phyloP scores from a whole-genome alignment of 1,140 invertebrate species.

The Gyrodactylus salaris region DNA sequence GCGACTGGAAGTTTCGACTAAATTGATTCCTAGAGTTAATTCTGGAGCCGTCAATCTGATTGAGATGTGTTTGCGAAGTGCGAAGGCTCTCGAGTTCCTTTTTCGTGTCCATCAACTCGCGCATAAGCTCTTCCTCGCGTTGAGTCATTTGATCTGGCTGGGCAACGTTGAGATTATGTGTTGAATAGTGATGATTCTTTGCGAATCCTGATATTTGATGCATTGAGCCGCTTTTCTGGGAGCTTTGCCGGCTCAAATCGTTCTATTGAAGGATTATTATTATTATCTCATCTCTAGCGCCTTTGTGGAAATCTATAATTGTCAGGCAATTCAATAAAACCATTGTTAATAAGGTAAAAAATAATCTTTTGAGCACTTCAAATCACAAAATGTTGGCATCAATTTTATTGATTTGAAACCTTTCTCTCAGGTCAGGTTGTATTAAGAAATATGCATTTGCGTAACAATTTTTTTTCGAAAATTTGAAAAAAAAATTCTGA shows the following conservation, averaged over 20 bases:
- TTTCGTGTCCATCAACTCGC: neutral
- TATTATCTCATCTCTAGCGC: no score
- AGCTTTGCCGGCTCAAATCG: neutral
- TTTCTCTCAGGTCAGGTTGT: no score
- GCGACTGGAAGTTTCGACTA: neutral
- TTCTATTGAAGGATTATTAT: no score
- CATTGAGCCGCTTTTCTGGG: neutral
- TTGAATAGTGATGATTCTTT: neutral
- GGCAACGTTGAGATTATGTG: neutral
- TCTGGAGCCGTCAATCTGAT: neutral
- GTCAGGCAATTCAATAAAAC: no score
- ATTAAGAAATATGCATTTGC: no score
- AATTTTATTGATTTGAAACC: no score
- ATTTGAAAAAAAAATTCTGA: no score
- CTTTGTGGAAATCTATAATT: no score
- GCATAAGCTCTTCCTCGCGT: neutral
- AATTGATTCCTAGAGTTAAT: neutral
- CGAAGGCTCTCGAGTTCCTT: neutral
- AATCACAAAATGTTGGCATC: no score
- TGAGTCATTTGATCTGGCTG: neutral
- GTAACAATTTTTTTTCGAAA: no score
- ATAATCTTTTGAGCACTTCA: no score
- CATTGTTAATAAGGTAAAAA: neutral
- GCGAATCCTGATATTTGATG: neutral
- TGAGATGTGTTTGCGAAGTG: neutral